A percentile compares a stretch with the other conserved stretches of the same genome.
phyloP scores from a whole-genome alignment of 2,797 vertebrate genomes.

The Lerista edwardsae region DNA sequence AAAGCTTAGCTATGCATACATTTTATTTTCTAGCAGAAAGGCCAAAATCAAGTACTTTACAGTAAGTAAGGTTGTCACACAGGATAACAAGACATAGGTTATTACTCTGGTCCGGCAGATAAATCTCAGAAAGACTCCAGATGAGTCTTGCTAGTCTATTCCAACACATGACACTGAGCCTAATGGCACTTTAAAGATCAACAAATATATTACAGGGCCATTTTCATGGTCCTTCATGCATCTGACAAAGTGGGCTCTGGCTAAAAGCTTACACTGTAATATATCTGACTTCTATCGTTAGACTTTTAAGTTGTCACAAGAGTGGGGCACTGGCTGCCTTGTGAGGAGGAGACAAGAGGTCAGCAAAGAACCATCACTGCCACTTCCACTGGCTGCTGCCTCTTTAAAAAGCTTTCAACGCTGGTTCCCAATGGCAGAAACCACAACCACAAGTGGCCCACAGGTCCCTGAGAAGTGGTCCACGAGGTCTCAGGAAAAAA shows the following conservation, averaged over 20 bases:
- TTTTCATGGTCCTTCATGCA: not conserved
- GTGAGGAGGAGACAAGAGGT: too few species aligned
- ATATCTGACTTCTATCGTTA: too few species aligned
- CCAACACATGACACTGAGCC: not conserved
- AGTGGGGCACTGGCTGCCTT: too few species aligned
- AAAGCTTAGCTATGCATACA: not conserved
- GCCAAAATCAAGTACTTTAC: not conserved
- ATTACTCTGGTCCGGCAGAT: too few species aligned
- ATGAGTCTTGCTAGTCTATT: not conserved
- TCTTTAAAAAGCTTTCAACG: too few species aligned
- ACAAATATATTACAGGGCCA: not conserved
- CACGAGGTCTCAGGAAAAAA: too few species aligned
- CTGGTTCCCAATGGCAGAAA: too few species aligned
- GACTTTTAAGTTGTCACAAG: not conserved
- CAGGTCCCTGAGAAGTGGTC: too few species aligned
- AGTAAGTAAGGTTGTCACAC: not conserved
- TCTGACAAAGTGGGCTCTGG: too few species aligned
- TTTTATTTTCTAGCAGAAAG: not conserved
- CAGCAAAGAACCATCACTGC: too few species aligned
- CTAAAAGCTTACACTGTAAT: not conserved
- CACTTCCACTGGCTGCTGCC: too few species aligned
- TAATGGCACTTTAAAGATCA: not conserved
- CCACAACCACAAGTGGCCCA: too few species aligned
- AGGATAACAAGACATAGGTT: not conserved
- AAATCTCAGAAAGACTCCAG: not conserved